Percentiles rank a stretch among this genome's conserved stretches.
Evolutionary conservation across 2,888 invertebrate genomes (phyloP).

Genomic region (Tryphoninae sp.): DNA sequence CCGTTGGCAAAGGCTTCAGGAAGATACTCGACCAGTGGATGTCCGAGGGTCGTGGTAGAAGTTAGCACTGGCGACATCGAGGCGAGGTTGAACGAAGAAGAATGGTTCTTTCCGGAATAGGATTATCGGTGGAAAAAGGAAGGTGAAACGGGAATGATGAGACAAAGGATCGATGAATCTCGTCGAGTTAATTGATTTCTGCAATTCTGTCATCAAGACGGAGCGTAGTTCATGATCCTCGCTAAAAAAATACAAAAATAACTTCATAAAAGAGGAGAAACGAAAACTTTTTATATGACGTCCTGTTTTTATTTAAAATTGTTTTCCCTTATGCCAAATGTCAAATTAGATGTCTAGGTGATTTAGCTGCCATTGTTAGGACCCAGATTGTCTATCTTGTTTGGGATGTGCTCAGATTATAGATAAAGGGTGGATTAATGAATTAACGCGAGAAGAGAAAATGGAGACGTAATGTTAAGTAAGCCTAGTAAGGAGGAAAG

Average conservation of each 20-base stretch:
- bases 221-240: conserved; percentile 49
- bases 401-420: conserved; percentile 20
- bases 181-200: not conserved
- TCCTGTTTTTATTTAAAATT: conserved; percentile 2
- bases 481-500: conserved; percentile 19
- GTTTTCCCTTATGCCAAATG: conserved; percentile 19
- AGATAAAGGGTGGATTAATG: conserved; percentile 3
- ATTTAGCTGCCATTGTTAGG: conserved; percentile 31
- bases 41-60: conserved; percentile 39
- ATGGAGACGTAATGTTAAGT: not conserved
- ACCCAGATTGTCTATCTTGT: conserved; percentile 15
- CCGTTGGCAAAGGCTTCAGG: conserved; percentile 52
- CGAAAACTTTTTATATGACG: conserved; percentile 47
- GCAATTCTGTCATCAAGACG: conserved; percentile 40
- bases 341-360: conserved; percentile 33
- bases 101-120: conserved; percentile 13
- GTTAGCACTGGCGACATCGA: conserved; percentile 32
- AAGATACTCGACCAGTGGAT: conserved; percentile 60
- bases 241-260: not conserved
- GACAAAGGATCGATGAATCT: not conserved
- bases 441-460: not conserved
- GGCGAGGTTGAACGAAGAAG: not conserved
- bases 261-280: not conserved
- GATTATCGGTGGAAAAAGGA: not conserved
- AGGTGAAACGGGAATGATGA: not conserved